Evolutionary conservation across 2,888 invertebrate genomes (phyloP).

Genomic region (Scaptomyza polygonia): DNA sequence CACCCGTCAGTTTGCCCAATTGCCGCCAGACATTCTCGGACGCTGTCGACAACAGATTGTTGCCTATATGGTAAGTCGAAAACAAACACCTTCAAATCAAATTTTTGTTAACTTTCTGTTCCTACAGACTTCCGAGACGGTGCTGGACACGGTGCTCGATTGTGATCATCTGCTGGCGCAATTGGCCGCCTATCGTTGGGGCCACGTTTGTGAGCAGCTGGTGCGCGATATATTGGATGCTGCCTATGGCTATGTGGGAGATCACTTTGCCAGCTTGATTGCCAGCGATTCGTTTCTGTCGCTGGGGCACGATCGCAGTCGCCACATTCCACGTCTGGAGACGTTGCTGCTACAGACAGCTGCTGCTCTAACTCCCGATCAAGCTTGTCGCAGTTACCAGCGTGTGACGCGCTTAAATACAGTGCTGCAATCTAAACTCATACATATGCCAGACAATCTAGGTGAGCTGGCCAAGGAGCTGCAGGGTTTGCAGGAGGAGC

Average conservation of each 20-base stretch:
- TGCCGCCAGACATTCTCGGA: constrained; percentile 92
- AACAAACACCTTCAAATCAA: not conserved
- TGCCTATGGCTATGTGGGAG: constrained; percentile 91
- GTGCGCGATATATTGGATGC: constrained; percentile 92
- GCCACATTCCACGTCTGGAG: constrained; percentile 91
- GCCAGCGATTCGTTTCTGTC: constrained; percentile 88
- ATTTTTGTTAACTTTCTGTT: no score
- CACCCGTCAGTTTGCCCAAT: constrained; percentile 93
- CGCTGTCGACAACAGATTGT: constrained; percentile 93
- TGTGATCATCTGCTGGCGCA: constrained; percentile 92
- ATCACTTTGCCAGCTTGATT: constrained; percentile 91
- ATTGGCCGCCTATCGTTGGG: constrained; percentile 92
- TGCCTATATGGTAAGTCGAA: constrained; percentile 88
- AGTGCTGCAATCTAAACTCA: constrained; percentile 83
- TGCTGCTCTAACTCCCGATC: constrained; percentile 91
- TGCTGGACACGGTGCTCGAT: constrained; percentile 92
- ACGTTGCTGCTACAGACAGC: constrained; percentile 92
- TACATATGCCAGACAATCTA: constrained; percentile 83
- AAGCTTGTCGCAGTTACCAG: constrained; percentile 91
- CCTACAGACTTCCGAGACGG: constrained; percentile 89
- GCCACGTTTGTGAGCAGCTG: constrained; percentile 88
- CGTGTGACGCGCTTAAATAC: constrained; percentile 83
- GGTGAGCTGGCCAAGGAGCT: constrained; percentile 82
- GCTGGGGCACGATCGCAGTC: constrained; percentile 89
- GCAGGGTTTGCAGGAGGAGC: constrained; percentile 83